phyloP scores from a whole-genome alignment of 2,888 invertebrate genomes.

The Balanococcus diminutus region DNA sequence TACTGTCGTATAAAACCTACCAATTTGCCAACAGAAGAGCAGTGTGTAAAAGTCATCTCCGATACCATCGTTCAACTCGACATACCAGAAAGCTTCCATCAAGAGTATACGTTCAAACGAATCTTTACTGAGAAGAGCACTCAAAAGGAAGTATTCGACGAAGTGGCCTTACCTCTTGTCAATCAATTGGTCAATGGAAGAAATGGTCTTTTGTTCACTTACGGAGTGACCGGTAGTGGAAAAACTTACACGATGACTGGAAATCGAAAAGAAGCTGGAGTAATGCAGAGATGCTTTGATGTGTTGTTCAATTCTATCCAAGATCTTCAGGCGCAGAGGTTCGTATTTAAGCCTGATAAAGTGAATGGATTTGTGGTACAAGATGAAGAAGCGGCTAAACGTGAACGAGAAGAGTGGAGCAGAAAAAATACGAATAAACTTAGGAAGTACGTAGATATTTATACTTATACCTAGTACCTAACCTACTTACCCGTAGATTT shows the following conservation, averaged over 20 bases:
- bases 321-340: constrained; percentile 75
- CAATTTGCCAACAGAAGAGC: constrained; percentile 65
- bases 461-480: background rate
- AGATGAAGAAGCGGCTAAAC: constrained; percentile 83
- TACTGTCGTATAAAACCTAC: constrained; percentile 83
- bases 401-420: constrained; percentile 64
- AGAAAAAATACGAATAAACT: constrained; percentile 58
- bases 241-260: constrained; percentile 98
- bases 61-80: constrained; percentile 72
- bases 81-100: constrained; percentile 65
- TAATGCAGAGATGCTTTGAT: constrained; percentile 87
- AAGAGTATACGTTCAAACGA: constrained; percentile 77
- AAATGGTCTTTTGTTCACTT: constrained; percentile 93
- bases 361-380: constrained; percentile 94
- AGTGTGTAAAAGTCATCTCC: constrained; percentile 74
- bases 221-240: constrained; percentile 94
- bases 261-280: constrained; percentile 70
- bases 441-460: constrained; percentile 62
- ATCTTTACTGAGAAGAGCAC: constrained; percentile 80
- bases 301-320: constrained; percentile 89
- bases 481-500: background rate
- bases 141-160: constrained; percentile 85
- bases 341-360: constrained; percentile 89
- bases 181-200: constrained; percentile 87
- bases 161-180: constrained; percentile 85